Evolutionary conservation across 2,888 invertebrate genomes (phyloP), one percentile per base, ranked within the genome.

Genomic region (Urechis unicinctus): DNA sequence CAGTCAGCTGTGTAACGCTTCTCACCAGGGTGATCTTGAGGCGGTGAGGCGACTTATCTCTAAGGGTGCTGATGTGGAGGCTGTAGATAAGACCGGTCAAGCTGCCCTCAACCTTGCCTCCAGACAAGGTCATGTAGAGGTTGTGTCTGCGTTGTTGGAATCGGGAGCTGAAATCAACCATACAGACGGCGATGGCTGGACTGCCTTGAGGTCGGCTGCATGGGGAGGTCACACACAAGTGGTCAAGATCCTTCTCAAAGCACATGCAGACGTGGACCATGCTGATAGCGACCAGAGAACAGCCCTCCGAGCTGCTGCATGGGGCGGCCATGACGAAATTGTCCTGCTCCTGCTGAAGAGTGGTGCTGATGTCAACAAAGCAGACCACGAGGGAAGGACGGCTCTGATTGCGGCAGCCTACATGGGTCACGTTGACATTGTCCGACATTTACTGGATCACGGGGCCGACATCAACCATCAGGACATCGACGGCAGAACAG

Each of bases 401-500:
- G 78, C 81, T 4, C 71, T 81, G 26, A 81, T 81, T 51, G 80
- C 81, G 13, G 81, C 81, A 1, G 92, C 94, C 0, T 95, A 94
- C 79, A 95, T 94, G 94, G 77, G 76, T 1, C 77, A 77, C 60
- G 65, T 67, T 3, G 71, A 71, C 59, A 75, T 76, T 45, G 75
- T 76, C 22, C 70, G 71, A 50, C 70, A 74, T 55, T 63, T 77
- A 24, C 55, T 77, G 50, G 85, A 86, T 56, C 85, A 88, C 49
- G 62, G 68, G 3, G 76, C 75, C 0, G 63, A 69, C 52, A 70
- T 77, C 50, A 71, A 77, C 60, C 83, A 86, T 25, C 88, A 90
- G 2, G 95, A 95, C 78, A 87, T 88, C 41, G 94, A 94, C 77
- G 92, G 91, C 6, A 84, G 94, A 60, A 95, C 94, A 0, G 91